Base-by-base conservation (phyloP, 2,113 vertebrate species). In the Pseudopodoces humilis region DNA sequence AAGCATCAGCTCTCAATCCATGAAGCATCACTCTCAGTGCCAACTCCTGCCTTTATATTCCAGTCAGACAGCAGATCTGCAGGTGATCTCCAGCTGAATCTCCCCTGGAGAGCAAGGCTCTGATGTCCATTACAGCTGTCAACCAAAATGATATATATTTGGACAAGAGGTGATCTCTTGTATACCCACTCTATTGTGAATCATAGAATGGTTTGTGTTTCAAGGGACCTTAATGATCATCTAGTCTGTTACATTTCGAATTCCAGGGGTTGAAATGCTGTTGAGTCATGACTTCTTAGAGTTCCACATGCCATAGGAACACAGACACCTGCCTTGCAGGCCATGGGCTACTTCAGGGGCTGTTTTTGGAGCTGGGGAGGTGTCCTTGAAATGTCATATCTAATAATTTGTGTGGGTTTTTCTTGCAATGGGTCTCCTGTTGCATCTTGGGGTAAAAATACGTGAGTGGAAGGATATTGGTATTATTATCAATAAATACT, bases 81-180 rank as follows among this genome's bases (percentile, higher is more conserved):
- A 64, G 83, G 69, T 68, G 81, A 52, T 93, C 83, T 90, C 88
- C 49, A 71, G n/a, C 77, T 6, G 5, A 84, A 75, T 75, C 28
- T 75, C 65, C 55, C 59, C 24, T 19, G 41, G 65, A 76, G 81
- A 92, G 52, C 64, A 44, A 52, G 49, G 62, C 79, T 93, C 64
- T 49, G 60, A 58, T 86, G 88, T 31, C 85, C 80, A 52, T 95
- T 90, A 74, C 50, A 92, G 64, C 92, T 94, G 83, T 80, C 90
- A 88, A 56, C 68, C 90, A 81, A 75, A 96, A 88, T 83, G 37
- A 75, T 27, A 69, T 56, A 2, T 41, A 70, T 97, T 88, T 95
- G 27, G 72, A 68, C 75, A 90, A 68, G 71, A 93, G 69, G 47
- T 68, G 64, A 53, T 92, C 83, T 86, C 88, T 78, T 4, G 2